Evolutionary conservation across 2,113 vertebrate genomes (phyloP).

Genomic region (Chroicocephalus ridibundus): DNA sequence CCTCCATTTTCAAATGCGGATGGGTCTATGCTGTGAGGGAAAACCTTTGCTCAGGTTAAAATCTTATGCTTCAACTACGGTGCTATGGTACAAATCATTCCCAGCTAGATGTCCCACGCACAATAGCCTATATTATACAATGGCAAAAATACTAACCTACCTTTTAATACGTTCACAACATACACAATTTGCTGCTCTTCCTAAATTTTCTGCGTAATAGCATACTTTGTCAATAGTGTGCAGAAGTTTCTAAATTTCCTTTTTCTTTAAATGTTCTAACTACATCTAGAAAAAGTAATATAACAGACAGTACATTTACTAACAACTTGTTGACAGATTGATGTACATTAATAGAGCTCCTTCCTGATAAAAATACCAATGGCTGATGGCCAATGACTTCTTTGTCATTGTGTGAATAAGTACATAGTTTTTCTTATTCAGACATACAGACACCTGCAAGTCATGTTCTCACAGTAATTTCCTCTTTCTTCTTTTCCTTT

Average conservation of each 20-base stretch:
- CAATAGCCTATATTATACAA: background rate
- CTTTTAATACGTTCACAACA: background rate
- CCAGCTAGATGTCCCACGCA: background rate
- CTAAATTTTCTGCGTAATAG: background rate
- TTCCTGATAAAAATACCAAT: background rate
- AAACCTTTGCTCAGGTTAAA: background rate
- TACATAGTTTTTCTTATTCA: background rate
- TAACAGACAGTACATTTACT: background rate
- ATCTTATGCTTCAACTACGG: background rate
- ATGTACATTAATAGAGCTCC: background rate
- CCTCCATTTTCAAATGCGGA: background rate
- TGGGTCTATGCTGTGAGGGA: background rate
- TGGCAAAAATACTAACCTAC: background rate
- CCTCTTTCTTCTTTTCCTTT: conserved; percentile 44
- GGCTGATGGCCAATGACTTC: background rate
- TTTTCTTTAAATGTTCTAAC: background rate
- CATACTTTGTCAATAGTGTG: background rate
- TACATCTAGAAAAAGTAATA: background rate
- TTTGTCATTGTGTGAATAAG: conserved; percentile 39
- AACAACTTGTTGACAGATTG: background rate
- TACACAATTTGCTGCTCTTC: background rate
- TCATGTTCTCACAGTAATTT: conserved; percentile 10
- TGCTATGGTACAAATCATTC: background rate
- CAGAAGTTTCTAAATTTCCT: background rate
- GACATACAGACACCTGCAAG: background rate